Conservation (phyloP, 1,140 invertebrate species). For the Lepidurus packardi region DNA sequence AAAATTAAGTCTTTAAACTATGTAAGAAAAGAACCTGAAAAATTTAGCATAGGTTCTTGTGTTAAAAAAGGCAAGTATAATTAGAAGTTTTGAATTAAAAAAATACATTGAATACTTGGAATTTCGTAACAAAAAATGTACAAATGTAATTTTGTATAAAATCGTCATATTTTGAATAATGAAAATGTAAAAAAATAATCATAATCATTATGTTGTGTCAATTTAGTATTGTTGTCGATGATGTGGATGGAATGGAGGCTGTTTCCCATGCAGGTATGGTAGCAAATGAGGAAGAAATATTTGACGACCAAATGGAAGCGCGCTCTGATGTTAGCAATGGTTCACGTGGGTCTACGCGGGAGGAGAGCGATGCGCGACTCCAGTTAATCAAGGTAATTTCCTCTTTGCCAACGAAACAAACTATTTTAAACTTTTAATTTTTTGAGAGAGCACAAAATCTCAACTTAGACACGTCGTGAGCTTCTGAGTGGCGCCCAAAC, state of each 20-base stretch:
- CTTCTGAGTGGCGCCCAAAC: neutral
- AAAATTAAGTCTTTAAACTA: no score
- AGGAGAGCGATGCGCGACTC: slow-evolving; percentile 29
- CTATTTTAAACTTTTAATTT: neutral
- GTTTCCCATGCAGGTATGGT: neutral
- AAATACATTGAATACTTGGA: no score
- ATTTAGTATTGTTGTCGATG: slow-evolving; percentile 28
- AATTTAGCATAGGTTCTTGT: no score
- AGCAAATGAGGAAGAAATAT: slow-evolving; percentile 26
- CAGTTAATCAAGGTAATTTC: slow-evolving; percentile 34
- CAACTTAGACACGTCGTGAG: neutral
- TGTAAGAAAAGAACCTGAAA: no score
- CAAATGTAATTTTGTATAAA: no score
- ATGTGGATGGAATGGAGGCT: slow-evolving; percentile 26
- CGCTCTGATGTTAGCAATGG: slow-evolving; percentile 30
- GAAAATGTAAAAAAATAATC: no score
- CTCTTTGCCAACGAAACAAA: neutral
- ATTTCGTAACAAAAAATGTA: no score
- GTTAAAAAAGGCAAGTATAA: no score
- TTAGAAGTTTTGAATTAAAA: no score
- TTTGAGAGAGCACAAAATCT: neutral
- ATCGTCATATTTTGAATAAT: no score
- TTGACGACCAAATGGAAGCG: slow-evolving; percentile 27
- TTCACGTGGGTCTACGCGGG: slow-evolving; percentile 28
- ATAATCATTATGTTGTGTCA: neutral